A percentile compares a stretch with the other conserved stretches of the same genome.
phyloP scores from a whole-genome alignment of 2,113 vertebrate genomes.

The Maccullochella peelii region DNA sequence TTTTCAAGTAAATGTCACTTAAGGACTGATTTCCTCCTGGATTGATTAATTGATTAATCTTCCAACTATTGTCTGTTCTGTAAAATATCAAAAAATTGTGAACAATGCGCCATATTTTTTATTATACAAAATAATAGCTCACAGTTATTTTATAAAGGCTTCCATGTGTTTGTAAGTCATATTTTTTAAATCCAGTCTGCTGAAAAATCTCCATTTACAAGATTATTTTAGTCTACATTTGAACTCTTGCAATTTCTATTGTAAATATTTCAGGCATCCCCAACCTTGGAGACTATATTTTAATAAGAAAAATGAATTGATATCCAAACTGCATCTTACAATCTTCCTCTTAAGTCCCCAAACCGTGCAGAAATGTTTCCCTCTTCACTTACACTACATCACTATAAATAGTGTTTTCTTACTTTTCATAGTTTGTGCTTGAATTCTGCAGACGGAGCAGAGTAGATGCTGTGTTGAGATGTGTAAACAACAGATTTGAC shows the following conservation, averaged over 20 bases:
- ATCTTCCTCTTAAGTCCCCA: background rate
- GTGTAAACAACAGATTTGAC: conserved; percentile 18
- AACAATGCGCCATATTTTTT: background rate
- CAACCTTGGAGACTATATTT: background rate
- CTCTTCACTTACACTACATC: background rate
- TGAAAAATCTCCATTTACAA: background rate
- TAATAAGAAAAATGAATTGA: background rate
- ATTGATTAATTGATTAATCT: background rate
- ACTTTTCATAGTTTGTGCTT: background rate
- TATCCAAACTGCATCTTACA: background rate
- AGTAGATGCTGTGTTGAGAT: conserved; percentile 3
- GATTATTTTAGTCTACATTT: background rate
- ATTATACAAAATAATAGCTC: background rate
- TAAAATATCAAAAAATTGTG: background rate
- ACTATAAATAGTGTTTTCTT: background rate
- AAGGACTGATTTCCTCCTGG: background rate
- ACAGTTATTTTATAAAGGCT: background rate
- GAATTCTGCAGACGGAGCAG: background rate
- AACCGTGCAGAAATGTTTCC: background rate
- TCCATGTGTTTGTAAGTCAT: background rate
- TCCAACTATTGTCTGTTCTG: background rate
- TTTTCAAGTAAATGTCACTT: background rate
- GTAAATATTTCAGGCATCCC: background rate
- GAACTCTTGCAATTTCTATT: background rate
- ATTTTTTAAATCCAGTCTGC: background rate